Conservation (phyloP, 2,113 vertebrate species). For the Sardina pilchardus region DNA sequence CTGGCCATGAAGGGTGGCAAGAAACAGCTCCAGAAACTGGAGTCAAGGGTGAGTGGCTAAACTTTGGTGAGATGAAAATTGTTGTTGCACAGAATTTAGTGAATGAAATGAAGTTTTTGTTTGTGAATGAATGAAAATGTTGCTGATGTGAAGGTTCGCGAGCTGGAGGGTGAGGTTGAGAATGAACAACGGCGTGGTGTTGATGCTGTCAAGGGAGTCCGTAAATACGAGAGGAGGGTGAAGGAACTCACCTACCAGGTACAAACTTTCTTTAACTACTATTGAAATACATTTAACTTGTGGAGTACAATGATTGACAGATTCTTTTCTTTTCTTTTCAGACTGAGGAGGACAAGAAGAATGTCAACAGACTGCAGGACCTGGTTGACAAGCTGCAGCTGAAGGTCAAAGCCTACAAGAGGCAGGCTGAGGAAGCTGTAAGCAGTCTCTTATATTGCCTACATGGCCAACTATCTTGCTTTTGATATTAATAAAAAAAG, state of each 20-base stretch:
- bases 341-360: conserved; percentile 54
- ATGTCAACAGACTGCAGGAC: conserved; percentile 58
- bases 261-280: background rate
- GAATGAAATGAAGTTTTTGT: background rate
- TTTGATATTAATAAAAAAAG: too few species aligned
- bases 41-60: conserved; percentile 48
- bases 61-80: background rate
- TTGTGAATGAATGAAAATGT: background rate
- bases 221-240: conserved; percentile 47
- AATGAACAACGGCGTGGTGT: conserved; percentile 74
- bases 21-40: conserved; percentile 85
- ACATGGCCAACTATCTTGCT: too few species aligned
- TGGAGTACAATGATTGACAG: background rate
- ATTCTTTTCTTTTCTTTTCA: background rate
- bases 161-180: conserved; percentile 78
- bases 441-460: background rate
- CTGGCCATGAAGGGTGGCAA: conserved; percentile 83
- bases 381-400: conserved; percentile 79
- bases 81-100: background rate
- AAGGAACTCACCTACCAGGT: conserved; percentile 53
- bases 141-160: conserved; percentile 64
- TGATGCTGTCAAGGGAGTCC: conserved; percentile 43
- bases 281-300: background rate
- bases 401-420: conserved; percentile 91
- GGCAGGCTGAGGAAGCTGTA: conserved; percentile 84